Conservation (phyloP, 1,140 invertebrate genomes). For the Telenomus remus region DNA sequence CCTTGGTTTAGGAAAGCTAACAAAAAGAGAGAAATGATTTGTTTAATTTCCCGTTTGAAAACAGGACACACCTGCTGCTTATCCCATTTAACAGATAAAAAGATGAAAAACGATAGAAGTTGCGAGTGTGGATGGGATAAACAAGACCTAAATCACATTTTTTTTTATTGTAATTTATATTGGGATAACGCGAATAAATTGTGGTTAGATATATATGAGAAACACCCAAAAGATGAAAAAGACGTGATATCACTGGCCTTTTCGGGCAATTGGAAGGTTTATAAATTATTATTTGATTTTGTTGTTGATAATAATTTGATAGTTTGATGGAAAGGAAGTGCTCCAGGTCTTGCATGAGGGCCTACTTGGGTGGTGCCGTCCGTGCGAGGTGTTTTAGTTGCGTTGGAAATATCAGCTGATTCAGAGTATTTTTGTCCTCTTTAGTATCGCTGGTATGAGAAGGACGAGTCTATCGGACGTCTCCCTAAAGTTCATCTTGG, state of each 20-base stretch:
- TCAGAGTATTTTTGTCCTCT: too few relatives aligned
- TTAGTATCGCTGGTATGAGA: too few relatives aligned
- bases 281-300: background rate
- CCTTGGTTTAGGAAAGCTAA: background rate
- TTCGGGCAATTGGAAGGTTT: slow-evolving; percentile 2
- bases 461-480: too few relatives aligned
- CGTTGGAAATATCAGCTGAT: too few relatives aligned
- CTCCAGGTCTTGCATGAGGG: too few relatives aligned
- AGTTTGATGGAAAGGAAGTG: background rate
- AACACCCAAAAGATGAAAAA: background rate
- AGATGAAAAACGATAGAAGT: background rate
- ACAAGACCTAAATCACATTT: background rate
- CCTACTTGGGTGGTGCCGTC: too few relatives aligned
- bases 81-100: background rate
- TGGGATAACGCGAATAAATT: background rate
- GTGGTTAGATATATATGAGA: background rate
- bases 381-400: too few relatives aligned
- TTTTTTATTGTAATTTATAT: background rate
- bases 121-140: background rate
- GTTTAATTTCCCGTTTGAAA: background rate
- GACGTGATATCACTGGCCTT: background rate
- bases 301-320: background rate
- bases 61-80: slow-evolving; percentile 1
- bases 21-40: background rate
- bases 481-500: too few relatives aligned